Evolutionary conservation across 37 sponge, comb jelly and placozoan species (phyloP), one percentile per base, ranked within the genome.

Genomic region (Amphimedon queenslandica): DNA sequence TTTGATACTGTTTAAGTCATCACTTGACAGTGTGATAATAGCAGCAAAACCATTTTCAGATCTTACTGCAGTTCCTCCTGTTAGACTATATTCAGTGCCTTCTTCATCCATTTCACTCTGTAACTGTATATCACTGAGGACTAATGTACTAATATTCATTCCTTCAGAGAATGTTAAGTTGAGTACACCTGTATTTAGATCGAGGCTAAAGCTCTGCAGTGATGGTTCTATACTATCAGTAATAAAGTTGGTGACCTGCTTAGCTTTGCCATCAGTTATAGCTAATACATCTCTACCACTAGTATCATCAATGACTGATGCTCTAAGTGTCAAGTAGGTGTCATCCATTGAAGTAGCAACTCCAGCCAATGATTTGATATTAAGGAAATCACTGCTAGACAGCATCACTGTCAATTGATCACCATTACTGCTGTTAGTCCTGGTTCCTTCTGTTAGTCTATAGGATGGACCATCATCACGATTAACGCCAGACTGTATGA

Each of bases 161-260:
- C 82, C 70, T 63, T 95, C 92, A 41, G 96, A 80, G 77, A 95
- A 95, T 1, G 82, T 91, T 55, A 95, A 64, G 24, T 69, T 77
- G 3, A 95, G 47, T 18, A 58, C 40, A 34, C 88, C 87, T 0
- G 37, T 28, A 69, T 91, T 66, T 64, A 95, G 47, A 63, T 95
- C 96, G 23, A 95, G 57, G 18, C 35, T 58, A 69, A 85, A 90
- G 35, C 55, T 70, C 11, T 34, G 18, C 24, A 95, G 70, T 8
- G 23, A n/a, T 55, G 96, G 96, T 16, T 10, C 0, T 5, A 47
- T 73, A 1, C 2, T 55, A 38, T 95, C 96, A 21, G 69, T 25
- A 74, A 64, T 53, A 39, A 91, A 84, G 1, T 6, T 29, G 2
- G 32, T 33, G 13, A 65, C 96, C 73, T 70, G 66, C 1, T 76